Base-by-base conservation (phyloP, 1,140 invertebrate genomes). In the Trichonephila inaurata region DNA sequence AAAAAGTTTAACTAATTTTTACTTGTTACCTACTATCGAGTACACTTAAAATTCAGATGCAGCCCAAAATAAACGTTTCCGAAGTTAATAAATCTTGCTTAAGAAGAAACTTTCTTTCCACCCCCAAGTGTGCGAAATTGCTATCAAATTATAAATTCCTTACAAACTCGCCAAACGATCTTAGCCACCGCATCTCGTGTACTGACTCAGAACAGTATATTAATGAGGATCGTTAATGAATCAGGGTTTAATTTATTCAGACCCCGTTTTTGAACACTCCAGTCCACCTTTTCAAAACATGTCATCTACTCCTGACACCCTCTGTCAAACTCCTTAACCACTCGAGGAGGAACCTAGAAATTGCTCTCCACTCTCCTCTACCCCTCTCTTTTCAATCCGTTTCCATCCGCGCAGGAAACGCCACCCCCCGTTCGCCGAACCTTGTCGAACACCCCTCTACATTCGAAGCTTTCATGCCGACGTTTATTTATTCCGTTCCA, bases 251-350 rank as follows among this genome's bases (percentile, higher is more conserved):
- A 77, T 77, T 77, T 77, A 77, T 77, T 77, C 69, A 77, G 69
- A 28, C 69, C 69, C 10, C 69, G 69, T 77, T 77, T 77, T 77
- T 77, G 69, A 77, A 77, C 69, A 77, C 69, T 77, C 69, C 14
- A 77, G 69, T 77, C 69, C 69, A 77, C 69, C 69, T 77, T 77
- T 77, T 77, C 69, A 77, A 77, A 77, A 77, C 69, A 77, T 77
- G 69, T 77, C 69, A 77, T 77, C 24, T 28, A 77, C 69, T 77
- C 28, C 69, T 77, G 69, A 77, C 69, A 77, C 69, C 28, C 51
- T 77, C 69, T 77, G 69, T 77, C 69, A 77, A 33, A 28, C 69
- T 77, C 24, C 69, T 77, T 77, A 77, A 77, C 24, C 69, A 77
- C 69, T 77, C 24, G 69, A 77, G 51, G 10, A 10, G 24, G 69